phyloP scores from a whole-genome alignment of 2,113 vertebrate genomes.

The Nothobranchius furzeri region DNA sequence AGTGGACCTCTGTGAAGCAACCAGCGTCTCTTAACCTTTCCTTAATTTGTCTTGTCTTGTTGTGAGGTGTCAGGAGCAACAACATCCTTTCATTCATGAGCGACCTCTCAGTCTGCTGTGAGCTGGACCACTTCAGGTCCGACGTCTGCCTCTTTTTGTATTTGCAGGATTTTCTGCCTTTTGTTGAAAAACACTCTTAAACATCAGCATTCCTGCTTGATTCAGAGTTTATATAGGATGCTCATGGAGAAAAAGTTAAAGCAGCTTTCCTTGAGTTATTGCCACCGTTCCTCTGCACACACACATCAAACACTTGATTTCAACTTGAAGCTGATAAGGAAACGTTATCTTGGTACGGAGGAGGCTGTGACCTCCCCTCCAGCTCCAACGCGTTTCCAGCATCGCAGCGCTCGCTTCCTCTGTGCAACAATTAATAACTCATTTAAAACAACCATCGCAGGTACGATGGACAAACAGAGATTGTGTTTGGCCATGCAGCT shows the following conservation, averaged over 20 bases:
- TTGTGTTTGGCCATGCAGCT: slow-evolving; percentile 27
- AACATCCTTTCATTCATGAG: slow-evolving; percentile 50
- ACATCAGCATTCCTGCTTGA: slow-evolving; percentile 70
- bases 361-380: slow-evolving; percentile 57
- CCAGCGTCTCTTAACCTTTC: slow-evolving; percentile 73
- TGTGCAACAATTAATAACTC: slow-evolving; percentile 40
- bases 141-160: background rate
- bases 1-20: slow-evolving; percentile 67
- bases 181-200: slow-evolving; percentile 76
- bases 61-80: slow-evolving; percentile 66
- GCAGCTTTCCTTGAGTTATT: slow-evolving; percentile 62
- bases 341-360: slow-evolving; percentile 61
- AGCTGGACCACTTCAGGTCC: slow-evolving; percentile 18
- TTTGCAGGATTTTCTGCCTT: slow-evolving; percentile 27
- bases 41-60: slow-evolving; percentile 76
- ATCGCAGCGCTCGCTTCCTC: slow-evolving; percentile 20
- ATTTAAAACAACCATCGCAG: slow-evolving; percentile 3
- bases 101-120: slow-evolving; percentile 7
- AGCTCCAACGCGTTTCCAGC: slow-evolving; percentile 50
- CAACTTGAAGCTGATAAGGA: slow-evolving; percentile 63
- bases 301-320: slow-evolving; percentile 65
- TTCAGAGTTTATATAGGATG: slow-evolving; percentile 42
- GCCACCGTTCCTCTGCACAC: slow-evolving; percentile 46
- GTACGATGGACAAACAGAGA: slow-evolving; percentile 15
- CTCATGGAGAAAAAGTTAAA: background rate